Evolutionary conservation across 2,113 vertebrate species (phyloP), one percentile per base, ranked within the genome.

Genomic region (Dipodomys ordii): DNA sequence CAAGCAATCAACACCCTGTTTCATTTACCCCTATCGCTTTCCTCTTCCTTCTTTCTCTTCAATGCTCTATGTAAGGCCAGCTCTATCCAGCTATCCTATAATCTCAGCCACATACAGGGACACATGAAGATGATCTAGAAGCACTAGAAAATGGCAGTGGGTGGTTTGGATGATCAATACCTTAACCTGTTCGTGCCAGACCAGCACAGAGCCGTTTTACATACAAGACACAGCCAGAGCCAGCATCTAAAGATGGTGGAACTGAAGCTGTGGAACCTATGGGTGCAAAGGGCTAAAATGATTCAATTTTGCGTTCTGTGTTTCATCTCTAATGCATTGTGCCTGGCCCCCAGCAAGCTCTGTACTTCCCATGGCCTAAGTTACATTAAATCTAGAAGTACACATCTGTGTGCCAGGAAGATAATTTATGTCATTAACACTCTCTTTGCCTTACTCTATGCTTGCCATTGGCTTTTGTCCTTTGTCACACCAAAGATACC

Each of bases 21-120:
- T 2, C 13, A 19, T 20, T 19, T 8, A 27, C 44, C 19, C 7
- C 18, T 3, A 0, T 0, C 35, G 2, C 25, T 6, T 18, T 3
- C 72, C 6, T 49, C 39, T 30, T 30, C 18, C 12, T 11, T 15
- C 25, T 0, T n/a, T n/a, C 28, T 69, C 32, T 57, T 46, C 39
- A 15, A 16, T 23, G 49, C 35, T 83, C 49, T 23, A 16, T 8
- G 20, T 25, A 8, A 76, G 71, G 35, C 35, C 32, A 57, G 15
- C 65, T 69, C 15, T 71, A 2, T 49, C 32, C 82, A 32, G 25
- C 32, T n/a, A 27, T 12, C 65, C 6, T 71, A 27, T 57, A 28
- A 65, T 49, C 78, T 62, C 65, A 57, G 39, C 81, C 87, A 39
- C 20, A 22, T 57, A 16, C 15, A 57, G 15, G 53, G 12, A 49